Evolutionary conservation across 30 jellyfish, hydroid and myxozoan species (phyloP), one percentile per base, ranked within the genome.

Genomic region (Pelagia noctiluca): DNA sequence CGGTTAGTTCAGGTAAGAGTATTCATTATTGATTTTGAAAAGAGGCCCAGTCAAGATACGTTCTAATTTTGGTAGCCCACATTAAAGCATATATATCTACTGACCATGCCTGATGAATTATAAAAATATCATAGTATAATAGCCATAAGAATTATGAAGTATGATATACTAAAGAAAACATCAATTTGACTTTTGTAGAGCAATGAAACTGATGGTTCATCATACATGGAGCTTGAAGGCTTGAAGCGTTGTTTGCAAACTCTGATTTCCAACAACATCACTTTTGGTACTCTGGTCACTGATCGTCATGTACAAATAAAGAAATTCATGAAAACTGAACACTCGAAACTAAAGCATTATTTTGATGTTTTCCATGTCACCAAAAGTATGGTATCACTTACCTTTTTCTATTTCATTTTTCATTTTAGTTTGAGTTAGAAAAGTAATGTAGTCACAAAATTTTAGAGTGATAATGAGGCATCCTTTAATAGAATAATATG

Each of bases 181-280:
- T n/a, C n/a, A n/a, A n/a, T n/a, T n/a, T n/a, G n/a, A 5, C 4
- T 36, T 70, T 70, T 70, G 65, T 32, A 67, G 80, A 70, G 82
- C n/a, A 70, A 47, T 22, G 82, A 70, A 19, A 35, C 34, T 37
- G 82, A 66, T 2, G 82, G 82, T 1, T 38, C 82, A 11, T 29
- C 65, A 38, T 47, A 70, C 38, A 70, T 70, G 82, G 82, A 70
- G 35, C 68, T 70, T 3, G 68, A 70, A 33, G 82, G 82, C 24
- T 36, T 70, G 42, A 70, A 70, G 61, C 66, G 82, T 21, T 70
- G 69, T 35, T 4, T 70, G 2, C 1, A 38, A 24, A 34, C 66
- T 18, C 42, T 70, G 66, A 35, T 18, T 29, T 38, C 35, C 26
- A 47, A 70, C 16, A 34, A 22, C 4, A 3, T 70, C 29, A 47